These are phyloP conservation scores for Fragum sueziense DNA, from an alignment of 2,888 invertebrate genomes.

Conservation along the genomic window DNA sequence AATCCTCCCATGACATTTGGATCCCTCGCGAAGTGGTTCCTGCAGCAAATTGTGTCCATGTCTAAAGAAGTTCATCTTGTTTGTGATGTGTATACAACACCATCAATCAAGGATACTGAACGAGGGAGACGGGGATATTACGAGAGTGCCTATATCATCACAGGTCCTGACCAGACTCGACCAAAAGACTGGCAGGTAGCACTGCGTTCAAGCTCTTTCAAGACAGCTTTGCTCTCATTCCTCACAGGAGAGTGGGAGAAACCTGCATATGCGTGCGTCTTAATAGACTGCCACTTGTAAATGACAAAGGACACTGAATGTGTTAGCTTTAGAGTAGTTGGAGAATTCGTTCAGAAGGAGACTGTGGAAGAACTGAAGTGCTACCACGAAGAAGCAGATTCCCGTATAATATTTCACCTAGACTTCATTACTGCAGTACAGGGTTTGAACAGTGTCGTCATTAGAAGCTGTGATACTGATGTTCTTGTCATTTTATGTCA, in stretches of 20 bases:
- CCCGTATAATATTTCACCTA: too few relatives aligned
- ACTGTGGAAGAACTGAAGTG: too few relatives aligned
- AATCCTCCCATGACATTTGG: constrained; percentile 28
- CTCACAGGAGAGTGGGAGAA: constrained; percentile 37
- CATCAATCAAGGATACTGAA: constrained; percentile 39
- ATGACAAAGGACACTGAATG: too few relatives aligned
- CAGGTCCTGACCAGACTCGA: constrained; percentile 36
- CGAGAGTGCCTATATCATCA: constrained; percentile 1
- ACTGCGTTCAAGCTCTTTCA: constrained; percentile 39
- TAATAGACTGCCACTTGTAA: too few relatives aligned
- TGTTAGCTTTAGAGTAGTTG: too few relatives aligned
- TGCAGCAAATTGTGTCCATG: not conserved
- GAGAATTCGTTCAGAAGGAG: too few relatives aligned
- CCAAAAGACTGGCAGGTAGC: constrained; percentile 33
- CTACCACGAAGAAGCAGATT: too few relatives aligned
- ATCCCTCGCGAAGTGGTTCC: constrained; percentile 18
- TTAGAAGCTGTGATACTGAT: too few relatives aligned
- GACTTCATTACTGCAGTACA: too few relatives aligned
- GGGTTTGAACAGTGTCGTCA: too few relatives aligned
- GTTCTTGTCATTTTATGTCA: too few relatives aligned
- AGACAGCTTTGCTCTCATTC: constrained; percentile 27
- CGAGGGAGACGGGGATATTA: not conserved
- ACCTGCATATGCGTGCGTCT: constrained; percentile 15
- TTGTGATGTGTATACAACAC: constrained; percentile 21
- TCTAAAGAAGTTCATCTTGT: constrained; percentile 27